Base-by-base conservation (phyloP, 2,888 invertebrate species). In the Caenorhabditis drosophilae region DNA sequence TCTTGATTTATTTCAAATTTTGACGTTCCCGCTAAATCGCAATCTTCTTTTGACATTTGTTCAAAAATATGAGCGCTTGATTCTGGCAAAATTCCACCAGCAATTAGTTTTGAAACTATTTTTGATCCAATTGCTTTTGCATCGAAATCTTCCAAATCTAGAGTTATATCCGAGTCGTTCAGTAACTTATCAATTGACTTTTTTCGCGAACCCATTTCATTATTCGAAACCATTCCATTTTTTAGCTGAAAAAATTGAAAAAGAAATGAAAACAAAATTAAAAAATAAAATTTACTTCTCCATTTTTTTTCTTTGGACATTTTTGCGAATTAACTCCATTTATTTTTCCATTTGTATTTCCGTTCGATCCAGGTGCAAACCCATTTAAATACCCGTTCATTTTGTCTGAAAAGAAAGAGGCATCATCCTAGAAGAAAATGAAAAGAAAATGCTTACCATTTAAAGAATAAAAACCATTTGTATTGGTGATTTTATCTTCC, bases 51-150 rank as follows among this genome's bases (percentile, higher is more conserved):
- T 7, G 56, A 31, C 36, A 60, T 49, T 49, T 66, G 47, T 26
- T 56, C 56, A 16, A 60, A 66, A n/a, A 60, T 56, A n/a, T 66
- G 51, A 34, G 59, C 48, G 41, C 58, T 56, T 0, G 66, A 66
- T 15, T 48, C 45, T 1, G 52, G 56, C 11, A 66, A 49, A 4
- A 66, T 53, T 25, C 60, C 60, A 23, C 52, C 59, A 1, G 52
- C 56, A 2, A 66, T 60, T 16, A 66, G 26, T 27, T 66, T 66
- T 2, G 38, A 35, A 2, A 66, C 46, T 2, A 66, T 60, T 11
- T 41, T 48, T 0, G 66, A 59, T 4, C 66, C 66, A 0, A 66
- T 52, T 1, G 58, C 49, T 45, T 50, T 40, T 0, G 52, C 49
- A 48, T 66, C 60, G 16, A 56, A 53, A 40, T 56, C 63, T 26